phyloP scores from a whole-genome alignment of 2,113 vertebrate species.

The Natator depressus region DNA sequence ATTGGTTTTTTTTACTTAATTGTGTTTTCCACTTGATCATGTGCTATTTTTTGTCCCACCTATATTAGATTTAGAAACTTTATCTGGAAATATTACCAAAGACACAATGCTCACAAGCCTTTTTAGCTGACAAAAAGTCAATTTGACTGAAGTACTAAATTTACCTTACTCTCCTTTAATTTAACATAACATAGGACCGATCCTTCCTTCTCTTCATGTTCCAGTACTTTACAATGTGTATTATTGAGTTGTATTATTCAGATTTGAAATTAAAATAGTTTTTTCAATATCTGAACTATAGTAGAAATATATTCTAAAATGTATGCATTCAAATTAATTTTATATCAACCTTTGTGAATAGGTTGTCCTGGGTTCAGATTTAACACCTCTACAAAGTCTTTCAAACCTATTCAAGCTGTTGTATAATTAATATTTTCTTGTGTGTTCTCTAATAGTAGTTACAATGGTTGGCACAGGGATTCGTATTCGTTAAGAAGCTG shows the following conservation, averaged over 20 bases:
- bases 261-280: not conserved
- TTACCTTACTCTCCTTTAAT: not conserved
- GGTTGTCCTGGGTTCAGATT: not conserved
- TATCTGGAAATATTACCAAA: not conserved
- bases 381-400: not conserved
- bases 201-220: not conserved
- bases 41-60: not conserved
- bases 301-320: not conserved
- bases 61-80: not conserved
- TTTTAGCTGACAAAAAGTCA: not conserved
- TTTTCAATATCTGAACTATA: not conserved
- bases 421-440: not conserved
- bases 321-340: not conserved
- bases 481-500: constrained; percentile 90
- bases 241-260: not conserved
- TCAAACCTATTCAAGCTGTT: not conserved
- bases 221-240: not conserved
- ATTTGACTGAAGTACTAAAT: not conserved
- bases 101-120: not conserved
- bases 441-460: constrained; percentile 81
- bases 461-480: constrained; percentile 94
- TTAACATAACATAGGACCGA: not conserved
- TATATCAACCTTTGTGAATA: not conserved
- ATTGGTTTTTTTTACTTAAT: not conserved
- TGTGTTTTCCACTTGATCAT: not conserved